Percentiles rank a stretch among this genome's conserved stretches.
Conservation (phyloP, 2,113 vertebrate species). For the Hepsetus odoe region DNA sequence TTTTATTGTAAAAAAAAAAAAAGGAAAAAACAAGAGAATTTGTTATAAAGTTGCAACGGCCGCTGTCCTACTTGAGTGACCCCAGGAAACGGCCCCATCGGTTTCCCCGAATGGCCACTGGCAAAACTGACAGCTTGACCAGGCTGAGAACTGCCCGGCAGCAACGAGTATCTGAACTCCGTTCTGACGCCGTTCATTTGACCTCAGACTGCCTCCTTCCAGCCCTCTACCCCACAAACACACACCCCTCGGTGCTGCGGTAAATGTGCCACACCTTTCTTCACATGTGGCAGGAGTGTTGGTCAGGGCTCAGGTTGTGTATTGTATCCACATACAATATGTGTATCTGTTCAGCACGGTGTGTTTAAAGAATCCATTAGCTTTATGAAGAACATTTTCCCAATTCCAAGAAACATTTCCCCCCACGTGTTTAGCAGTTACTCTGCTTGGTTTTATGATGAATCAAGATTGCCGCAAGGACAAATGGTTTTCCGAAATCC, state of each 20-base stretch:
- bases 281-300: background rate
- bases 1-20: conserved; percentile 73
- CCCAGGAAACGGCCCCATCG: no score
- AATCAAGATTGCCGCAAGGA: background rate
- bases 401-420: background rate
- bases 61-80: conserved; percentile 30
- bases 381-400: background rate
- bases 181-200: conserved; percentile 6
- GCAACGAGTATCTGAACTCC: background rate
- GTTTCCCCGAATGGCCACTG: conserved; percentile 15
- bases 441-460: background rate
- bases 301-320: conserved; percentile 13
- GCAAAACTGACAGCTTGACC: background rate
- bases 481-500: no score
- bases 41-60: conserved; percentile 59
- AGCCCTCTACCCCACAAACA: no score
- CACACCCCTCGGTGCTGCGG: no score
- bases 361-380: background rate
- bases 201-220: conserved; percentile 10
- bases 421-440: no score
- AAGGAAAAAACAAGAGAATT: conserved; percentile 4
- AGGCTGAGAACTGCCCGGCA: conserved; percentile 8
- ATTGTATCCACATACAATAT: conserved; percentile 18
- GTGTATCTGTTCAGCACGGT: conserved; percentile 13
- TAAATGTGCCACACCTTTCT: background rate